Evolutionary conservation across 1,140 invertebrate genomes (phyloP), one percentile per base, ranked within the genome.

Genomic region (Nomia melanderi): DNA sequence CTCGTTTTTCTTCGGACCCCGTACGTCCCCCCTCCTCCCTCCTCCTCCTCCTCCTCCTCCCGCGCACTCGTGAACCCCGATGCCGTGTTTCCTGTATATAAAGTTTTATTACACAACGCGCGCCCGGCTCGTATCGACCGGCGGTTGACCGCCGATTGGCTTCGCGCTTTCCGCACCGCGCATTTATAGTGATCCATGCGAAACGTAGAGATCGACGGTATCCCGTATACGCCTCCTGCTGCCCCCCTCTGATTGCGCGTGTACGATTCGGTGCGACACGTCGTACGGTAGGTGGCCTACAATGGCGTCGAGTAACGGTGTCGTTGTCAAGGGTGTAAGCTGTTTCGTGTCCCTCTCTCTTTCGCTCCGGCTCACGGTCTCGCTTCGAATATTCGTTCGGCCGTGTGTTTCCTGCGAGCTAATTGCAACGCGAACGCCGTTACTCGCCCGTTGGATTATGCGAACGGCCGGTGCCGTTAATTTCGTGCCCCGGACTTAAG

Each of bases 401-500:
- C 77, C 75, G 66, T 86, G 85, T 88, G 81, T 85, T 88, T 83
- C 86, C 84, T 81, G 79, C 79, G 70, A 84, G 86, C 87, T 90
- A 90, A 90, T 90, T 90, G 87, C 86, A 78, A 79, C 83, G 78
- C 78, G 76, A 87, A 72, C 82, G 86, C 82, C 87, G 86, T 90
- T 90, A 88, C 76, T 85, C 85, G 82, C 66, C 54, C 57, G 79
- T 63, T 79, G 88, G 86, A 89, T 90, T 90, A 86, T 86, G 84
- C 83, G 82, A 89, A 80, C 78, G 80, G 77, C 47, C 80, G 31
- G 70, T 81, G 80, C 83, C 86, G 84, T 89, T 88, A 88, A 90
- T 89, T 87, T 84, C 59, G 77, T 76, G 67, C 60, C 41, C 33
- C 62, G 47, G 65, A 66, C 66, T 83, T 78, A 72, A 83, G 70